A percentile compares a stretch with the other conserved stretches of the same genome.
These are phyloP conservation scores for Hypena proboscidalis DNA, from an alignment of 2,888 invertebrate species.

Conservation along the genomic window DNA sequence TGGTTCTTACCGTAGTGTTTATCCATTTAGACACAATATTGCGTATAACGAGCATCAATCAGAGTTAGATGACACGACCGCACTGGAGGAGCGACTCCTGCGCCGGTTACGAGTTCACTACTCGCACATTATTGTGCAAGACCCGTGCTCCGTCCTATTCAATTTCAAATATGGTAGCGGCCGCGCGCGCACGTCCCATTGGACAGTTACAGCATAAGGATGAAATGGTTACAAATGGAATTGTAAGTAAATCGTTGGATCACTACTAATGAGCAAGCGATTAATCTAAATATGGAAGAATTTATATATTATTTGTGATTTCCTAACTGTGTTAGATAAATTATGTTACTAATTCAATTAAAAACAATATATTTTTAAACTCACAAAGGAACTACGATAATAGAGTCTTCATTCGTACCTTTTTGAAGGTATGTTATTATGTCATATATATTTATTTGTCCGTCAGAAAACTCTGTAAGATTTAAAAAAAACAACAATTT, in stretches of 20 bases:
- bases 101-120: slow-evolving; percentile 59
- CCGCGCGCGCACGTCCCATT: slow-evolving; percentile 70
- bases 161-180: slow-evolving; percentile 81
- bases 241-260: slow-evolving; percentile 52
- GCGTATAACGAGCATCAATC: slow-evolving; percentile 34
- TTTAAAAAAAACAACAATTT: no score
- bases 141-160: slow-evolving; percentile 77
- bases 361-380: no score
- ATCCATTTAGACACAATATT: slow-evolving; percentile 46
- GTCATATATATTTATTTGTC: no score
- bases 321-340: neutral
- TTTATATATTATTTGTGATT: slow-evolving; percentile 15
- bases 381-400: no score
- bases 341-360: no score
- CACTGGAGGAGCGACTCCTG: slow-evolving; percentile 41
- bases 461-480: no score
- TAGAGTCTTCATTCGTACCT: no score
- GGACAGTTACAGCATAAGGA: slow-evolving; percentile 65
- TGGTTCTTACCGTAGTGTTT: slow-evolving; percentile 48
- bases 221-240: slow-evolving; percentile 59
- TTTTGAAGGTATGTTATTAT: no score
- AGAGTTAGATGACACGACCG: slow-evolving; percentile 31
- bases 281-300: slow-evolving; percentile 28
- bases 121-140: slow-evolving; percentile 76
- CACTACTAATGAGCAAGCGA: slow-evolving; percentile 27